These are phyloP conservation scores for Sminthurinus signatus DNA, from an alignment of 1,140 invertebrate species.

Conservation along the genomic window DNA sequence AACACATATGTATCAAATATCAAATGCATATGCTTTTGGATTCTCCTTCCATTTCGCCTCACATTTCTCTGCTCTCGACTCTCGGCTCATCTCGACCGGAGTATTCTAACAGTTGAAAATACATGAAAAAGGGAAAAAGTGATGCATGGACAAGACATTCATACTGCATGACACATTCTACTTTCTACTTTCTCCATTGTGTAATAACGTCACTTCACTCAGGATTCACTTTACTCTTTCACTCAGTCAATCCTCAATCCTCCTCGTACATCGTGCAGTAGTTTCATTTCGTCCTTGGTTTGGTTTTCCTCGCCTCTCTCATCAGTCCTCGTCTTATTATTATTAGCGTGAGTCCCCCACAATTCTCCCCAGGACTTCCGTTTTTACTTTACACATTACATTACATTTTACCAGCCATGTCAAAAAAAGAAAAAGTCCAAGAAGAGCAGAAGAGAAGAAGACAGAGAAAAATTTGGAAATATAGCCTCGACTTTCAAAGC, in stretches of 20 bases:
- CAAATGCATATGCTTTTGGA: background rate
- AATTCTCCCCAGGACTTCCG: background rate
- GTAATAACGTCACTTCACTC: background rate
- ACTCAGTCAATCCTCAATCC: background rate
- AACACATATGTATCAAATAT: background rate
- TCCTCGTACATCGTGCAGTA: background rate
- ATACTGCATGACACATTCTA: conserved; percentile 8
- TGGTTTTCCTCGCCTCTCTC: background rate
- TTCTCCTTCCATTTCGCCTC: background rate
- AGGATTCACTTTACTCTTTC: too few species aligned
- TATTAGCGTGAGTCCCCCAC: background rate
- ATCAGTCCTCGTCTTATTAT: background rate
- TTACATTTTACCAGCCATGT: too few species aligned
- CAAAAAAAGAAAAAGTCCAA: too few species aligned
- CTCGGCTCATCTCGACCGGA: background rate
- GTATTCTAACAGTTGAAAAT: background rate
- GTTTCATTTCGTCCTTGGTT: too few species aligned
- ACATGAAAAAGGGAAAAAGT: background rate
- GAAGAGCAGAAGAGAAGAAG: too few species aligned
- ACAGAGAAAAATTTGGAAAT: too few species aligned
- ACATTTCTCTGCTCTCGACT: too few species aligned
- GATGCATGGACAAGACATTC: conserved; percentile 9
- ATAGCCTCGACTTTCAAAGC: too few species aligned
- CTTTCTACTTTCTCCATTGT: too few species aligned
- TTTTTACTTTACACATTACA: conserved; percentile 9